Percentiles rank a stretch among this genome's conserved stretches.
phyloP scores from a whole-genome alignment of 2,113 vertebrate species.

The Gavialis gangeticus region DNA sequence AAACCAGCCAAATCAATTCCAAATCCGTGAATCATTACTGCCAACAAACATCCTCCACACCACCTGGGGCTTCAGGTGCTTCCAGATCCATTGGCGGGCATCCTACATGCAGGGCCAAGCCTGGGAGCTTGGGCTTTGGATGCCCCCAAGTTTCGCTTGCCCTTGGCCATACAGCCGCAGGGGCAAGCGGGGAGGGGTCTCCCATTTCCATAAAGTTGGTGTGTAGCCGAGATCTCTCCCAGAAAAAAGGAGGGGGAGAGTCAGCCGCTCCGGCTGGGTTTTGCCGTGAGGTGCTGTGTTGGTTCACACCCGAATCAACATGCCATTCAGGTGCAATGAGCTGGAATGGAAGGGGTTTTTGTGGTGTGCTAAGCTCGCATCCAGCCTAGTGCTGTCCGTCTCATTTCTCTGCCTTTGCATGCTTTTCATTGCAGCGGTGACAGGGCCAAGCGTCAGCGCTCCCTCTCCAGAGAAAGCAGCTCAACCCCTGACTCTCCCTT shows the following conservation, averaged over 20 bases:
- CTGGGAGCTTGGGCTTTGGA: too few relatives aligned
- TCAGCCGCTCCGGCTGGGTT: not conserved
- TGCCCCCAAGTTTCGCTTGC: too few relatives aligned
- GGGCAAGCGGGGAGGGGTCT: too few relatives aligned
- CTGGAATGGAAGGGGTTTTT: not conserved
- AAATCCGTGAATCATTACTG: too few relatives aligned
- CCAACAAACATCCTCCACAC: too few relatives aligned
- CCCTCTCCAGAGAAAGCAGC: slow-evolving; percentile 52
- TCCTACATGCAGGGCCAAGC: too few relatives aligned
- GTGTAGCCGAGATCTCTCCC: too few relatives aligned
- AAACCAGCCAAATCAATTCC: too few relatives aligned
- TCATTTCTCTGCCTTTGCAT: not conserved
- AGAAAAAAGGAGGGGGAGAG: slow-evolving; percentile 7
- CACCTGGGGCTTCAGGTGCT: too few relatives aligned
- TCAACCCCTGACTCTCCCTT: slow-evolving; percentile 51
- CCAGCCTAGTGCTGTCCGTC: not conserved
- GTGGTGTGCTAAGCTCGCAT: not conserved
- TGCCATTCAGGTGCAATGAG: not conserved
- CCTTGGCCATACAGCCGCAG: too few relatives aligned
- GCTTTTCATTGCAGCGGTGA: slow-evolving; percentile 52
- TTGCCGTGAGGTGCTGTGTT: not conserved
- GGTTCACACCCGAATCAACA: not conserved
- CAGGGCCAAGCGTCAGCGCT: slow-evolving; percentile 33
- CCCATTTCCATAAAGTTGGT: too few relatives aligned
- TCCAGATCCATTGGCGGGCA: too few relatives aligned